phyloP scores from a whole-genome alignment of 2,888 invertebrate genomes.

The Caenorhabditis panamensis region DNA sequence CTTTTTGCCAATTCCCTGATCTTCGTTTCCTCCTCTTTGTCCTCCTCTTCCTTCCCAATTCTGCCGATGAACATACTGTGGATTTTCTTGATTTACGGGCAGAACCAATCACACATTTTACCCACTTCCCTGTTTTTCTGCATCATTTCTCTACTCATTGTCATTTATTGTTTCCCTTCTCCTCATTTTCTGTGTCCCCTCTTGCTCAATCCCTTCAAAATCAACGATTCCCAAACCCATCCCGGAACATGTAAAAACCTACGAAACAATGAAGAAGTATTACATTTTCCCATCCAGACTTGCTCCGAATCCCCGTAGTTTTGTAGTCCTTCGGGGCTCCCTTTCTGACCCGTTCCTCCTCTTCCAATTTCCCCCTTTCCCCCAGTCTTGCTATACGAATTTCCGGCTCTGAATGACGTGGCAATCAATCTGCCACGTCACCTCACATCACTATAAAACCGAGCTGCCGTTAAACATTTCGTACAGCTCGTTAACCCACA shows the following conservation, averaged over 20 bases:
- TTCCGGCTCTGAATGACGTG: neutral
- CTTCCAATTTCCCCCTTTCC: neutral
- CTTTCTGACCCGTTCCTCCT: neutral
- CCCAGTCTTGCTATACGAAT: neutral
- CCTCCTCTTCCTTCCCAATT: neutral
- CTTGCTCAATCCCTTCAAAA: slow-evolving; percentile 2
- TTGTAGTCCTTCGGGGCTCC: neutral
- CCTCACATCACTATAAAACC: neutral
- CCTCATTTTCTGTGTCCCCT: neutral
- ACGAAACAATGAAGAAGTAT: slow-evolving; percentile 6
- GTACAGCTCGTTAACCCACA: neutral
- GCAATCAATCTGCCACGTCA: neutral
- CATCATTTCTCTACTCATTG: neutral
- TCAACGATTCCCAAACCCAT: slow-evolving; percentile 1
- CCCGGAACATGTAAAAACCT: neutral
- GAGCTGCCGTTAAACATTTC: neutral
- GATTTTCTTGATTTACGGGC: slow-evolving; percentile 1
- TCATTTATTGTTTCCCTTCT: neutral
- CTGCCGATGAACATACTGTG: neutral
- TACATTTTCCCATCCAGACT: neutral
- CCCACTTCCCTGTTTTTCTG: neutral
- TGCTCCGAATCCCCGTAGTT: neutral
- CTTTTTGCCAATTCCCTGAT: slow-evolving; percentile 19
- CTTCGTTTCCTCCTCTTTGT: neutral
- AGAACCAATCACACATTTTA: neutral